phyloP scores from a whole-genome alignment of 2,888 invertebrate genomes.

The Hermaeophaga mercurialis region DNA sequence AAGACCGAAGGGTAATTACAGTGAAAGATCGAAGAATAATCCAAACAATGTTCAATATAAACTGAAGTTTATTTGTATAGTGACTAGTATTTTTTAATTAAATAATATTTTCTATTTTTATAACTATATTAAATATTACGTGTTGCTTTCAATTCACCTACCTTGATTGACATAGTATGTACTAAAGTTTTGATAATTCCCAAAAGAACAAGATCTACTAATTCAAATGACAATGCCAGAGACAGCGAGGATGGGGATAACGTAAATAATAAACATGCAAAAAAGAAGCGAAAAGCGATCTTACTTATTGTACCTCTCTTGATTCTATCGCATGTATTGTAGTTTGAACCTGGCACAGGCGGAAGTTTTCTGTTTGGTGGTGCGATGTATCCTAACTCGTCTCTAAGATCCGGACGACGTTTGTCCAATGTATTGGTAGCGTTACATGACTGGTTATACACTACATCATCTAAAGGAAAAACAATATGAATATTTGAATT shows the following conservation, averaged over 20 bases:
- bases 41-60: too few species aligned
- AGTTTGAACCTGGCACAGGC: constrained; percentile 90
- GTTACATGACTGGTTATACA: constrained; percentile 81
- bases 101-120: too few species aligned
- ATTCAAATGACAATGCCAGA: constrained; percentile 12
- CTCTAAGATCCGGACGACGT: constrained; percentile 79
- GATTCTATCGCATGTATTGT: constrained; percentile 92
- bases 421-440: constrained; percentile 76
- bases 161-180: too few species aligned
- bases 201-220: constrained; percentile 6
- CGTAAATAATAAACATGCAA: constrained; percentile 19
- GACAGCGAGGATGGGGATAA: constrained; percentile 14
- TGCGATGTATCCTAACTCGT: constrained; percentile 91
- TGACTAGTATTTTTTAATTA: too few species aligned
- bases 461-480: constrained; percentile 76
- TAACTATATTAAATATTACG: too few species aligned
- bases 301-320: constrained; percentile 93
- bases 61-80: too few species aligned
- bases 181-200: too few species aligned
- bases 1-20: too few species aligned
- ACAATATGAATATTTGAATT: neutral
- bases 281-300: constrained; percentile 51
- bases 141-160: too few species aligned
- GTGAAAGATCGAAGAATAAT: too few species aligned
- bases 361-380: constrained; percentile 91